Evolutionary conservation across 1,140 invertebrate species (phyloP).

Genomic region (Condylostylus longicornis): DNA sequence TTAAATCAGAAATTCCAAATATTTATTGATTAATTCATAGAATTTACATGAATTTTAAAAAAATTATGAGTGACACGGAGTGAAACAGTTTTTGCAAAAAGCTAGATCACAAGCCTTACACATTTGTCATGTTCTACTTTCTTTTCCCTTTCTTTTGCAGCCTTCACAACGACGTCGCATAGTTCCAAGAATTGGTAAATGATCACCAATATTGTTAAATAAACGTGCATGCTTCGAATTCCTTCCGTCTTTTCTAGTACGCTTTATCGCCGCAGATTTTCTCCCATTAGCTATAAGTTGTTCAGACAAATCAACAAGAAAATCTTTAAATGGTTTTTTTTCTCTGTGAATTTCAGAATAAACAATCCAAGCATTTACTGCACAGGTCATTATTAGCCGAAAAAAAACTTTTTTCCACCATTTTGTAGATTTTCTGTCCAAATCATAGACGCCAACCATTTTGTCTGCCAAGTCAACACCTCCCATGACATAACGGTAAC

Average conservation of each 20-base stretch:
- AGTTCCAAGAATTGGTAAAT: constrained; percentile 1
- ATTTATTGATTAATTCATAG: too few relatives aligned
- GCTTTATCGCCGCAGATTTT: constrained; percentile 3
- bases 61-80: too few relatives aligned
- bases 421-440: constrained; percentile 15
- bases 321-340: constrained; percentile 7
- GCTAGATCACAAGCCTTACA: too few relatives aligned
- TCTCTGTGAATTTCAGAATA: constrained; percentile 7
- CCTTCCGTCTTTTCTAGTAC: not conserved
- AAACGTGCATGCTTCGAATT: not conserved
- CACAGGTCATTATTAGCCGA: constrained; percentile 8
- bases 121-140: too few relatives aligned
- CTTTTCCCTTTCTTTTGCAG: too few relatives aligned
- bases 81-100: too few relatives aligned
- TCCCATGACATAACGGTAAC: constrained; percentile 19
- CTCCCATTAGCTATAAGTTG: constrained; percentile 8
- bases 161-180: constrained; percentile 1
- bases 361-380: constrained; percentile 11
- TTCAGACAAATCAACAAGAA: constrained; percentile 11
- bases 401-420: constrained; percentile 18
- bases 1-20: too few relatives aligned
- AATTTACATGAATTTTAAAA: too few relatives aligned
- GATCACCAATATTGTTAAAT: not conserved
- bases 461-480: constrained; percentile 17
- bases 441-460: constrained; percentile 9